A percentile compares a stretch with the other conserved stretches of the same genome.
Evolutionary conservation across 2,888 invertebrate genomes (phyloP).

Genomic region (Dryobotodes eremita): DNA sequence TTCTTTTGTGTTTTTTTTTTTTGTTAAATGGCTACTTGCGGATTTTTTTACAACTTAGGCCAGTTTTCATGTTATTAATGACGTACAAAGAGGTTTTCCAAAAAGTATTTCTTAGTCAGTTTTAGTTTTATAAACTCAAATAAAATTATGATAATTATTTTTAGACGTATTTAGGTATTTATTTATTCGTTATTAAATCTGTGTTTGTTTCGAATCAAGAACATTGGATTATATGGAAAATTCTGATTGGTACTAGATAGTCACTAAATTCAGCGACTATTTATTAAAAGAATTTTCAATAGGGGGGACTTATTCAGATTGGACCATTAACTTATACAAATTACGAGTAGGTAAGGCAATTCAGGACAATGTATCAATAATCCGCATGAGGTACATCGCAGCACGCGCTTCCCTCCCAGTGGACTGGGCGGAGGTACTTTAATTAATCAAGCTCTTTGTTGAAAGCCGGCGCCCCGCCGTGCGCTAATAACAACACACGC

Average conservation of each 20-base stretch:
- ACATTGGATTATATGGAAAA: background rate
- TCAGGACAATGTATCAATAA: slow-evolving; percentile 80
- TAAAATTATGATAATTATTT: background rate
- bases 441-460: slow-evolving; percentile 89
- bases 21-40: background rate
- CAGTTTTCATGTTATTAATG: background rate
- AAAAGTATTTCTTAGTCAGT: slow-evolving; percentile 3
- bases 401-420: slow-evolving; percentile 80
- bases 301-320: slow-evolving; percentile 31
- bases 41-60: background rate
- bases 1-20: background rate
- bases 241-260: background rate
- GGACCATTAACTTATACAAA: slow-evolving; percentile 43
- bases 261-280: background rate
- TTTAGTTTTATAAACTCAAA: background rate
- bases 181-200: background rate
- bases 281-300: background rate
- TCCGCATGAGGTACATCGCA: slow-evolving; percentile 77
- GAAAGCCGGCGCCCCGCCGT: slow-evolving; percentile 81
- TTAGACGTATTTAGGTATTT: background rate
- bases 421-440: slow-evolving; percentile 88
- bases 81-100: background rate
- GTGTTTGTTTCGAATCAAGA: background rate
- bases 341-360: slow-evolving; percentile 71
- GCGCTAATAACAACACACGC: slow-evolving; percentile 83